Percentiles rank a stretch among this genome's conserved stretches.
Evolutionary conservation across 1,140 invertebrate species (phyloP).

Genomic region (Harlomillsia oculata): DNA sequence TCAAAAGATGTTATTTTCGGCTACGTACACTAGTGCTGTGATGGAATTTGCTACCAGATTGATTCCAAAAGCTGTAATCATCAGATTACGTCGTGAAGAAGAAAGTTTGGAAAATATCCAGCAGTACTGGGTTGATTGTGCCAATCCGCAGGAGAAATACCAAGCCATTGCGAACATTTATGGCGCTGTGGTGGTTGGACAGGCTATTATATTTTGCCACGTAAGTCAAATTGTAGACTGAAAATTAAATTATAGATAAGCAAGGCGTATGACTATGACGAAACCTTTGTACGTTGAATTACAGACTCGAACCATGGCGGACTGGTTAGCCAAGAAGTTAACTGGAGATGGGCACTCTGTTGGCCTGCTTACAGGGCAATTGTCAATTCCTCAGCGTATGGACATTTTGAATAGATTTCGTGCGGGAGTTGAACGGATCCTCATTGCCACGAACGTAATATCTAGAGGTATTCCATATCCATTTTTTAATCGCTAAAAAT

Average conservation of each 20-base stretch:
- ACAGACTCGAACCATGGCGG: conserved; percentile 78
- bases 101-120: conserved; percentile 95
- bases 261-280: conserved; percentile 35
- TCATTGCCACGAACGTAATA: conserved; percentile 97
- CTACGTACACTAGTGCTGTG: conserved; percentile 87
- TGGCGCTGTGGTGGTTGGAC: conserved; percentile 86
- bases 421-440: conserved; percentile 81
- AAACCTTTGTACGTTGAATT: no score
- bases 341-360: conserved; percentile 84
- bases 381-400: conserved; percentile 86
- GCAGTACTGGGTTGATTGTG: conserved; percentile 91
- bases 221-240: conserved; percentile 46
- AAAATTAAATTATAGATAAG: not conserved
- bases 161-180: conserved; percentile 91
- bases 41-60: conserved; percentile 96
- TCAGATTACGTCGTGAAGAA: conserved; percentile 79
- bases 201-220: conserved; percentile 98
- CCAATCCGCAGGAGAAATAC: conserved; percentile 71
- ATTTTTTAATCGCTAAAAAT: no score
- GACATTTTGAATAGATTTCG: conserved; percentile 86
- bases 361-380: conserved; percentile 79
- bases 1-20: conserved; percentile 98
- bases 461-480: conserved; percentile 54
- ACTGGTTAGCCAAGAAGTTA: conserved; percentile 83
- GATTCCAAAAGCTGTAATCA: conserved; percentile 81